Evolutionary conservation across 2,888 invertebrate species (phyloP).

Genomic region (Erpobdella octoculata): DNA sequence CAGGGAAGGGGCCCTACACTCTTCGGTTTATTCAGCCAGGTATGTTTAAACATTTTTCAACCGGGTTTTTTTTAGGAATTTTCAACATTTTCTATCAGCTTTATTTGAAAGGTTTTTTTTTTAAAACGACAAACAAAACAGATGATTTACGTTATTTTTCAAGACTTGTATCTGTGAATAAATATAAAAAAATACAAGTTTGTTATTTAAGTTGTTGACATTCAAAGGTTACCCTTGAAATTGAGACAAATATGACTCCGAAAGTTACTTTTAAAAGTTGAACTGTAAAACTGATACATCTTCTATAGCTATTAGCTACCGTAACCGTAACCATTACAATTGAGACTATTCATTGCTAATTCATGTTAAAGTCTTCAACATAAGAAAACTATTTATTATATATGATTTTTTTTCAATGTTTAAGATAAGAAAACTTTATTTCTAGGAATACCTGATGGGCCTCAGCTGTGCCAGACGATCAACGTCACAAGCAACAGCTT

Average conservation of each 20-base stretch:
- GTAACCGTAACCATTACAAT: too few species aligned
- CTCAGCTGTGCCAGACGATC: neutral
- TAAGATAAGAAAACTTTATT: neutral
- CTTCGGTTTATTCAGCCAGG: neutral
- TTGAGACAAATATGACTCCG: too few species aligned
- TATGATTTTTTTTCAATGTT: neutral
- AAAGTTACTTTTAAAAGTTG: too few species aligned
- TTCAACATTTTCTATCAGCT: neutral
- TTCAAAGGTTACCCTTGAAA: too few species aligned
- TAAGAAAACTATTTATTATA: too few species aligned
- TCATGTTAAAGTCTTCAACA: too few species aligned
- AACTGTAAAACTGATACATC: too few species aligned
- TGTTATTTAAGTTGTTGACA: too few species aligned
- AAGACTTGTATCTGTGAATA: neutral
- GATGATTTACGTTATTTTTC: neutral
- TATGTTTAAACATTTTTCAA: neutral
- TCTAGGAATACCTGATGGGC: constrained; percentile 1
- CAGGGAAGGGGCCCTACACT: neutral
- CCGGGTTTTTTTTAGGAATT: neutral
- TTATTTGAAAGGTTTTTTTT: neutral
- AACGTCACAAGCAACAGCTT: neutral
- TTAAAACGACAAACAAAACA: neutral
- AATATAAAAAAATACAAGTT: too few species aligned
- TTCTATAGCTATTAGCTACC: too few species aligned
- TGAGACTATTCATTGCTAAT: too few species aligned